phyloP scores from a whole-genome alignment of 2,113 vertebrate species.

The Tetraodon nigroviridis region DNA sequence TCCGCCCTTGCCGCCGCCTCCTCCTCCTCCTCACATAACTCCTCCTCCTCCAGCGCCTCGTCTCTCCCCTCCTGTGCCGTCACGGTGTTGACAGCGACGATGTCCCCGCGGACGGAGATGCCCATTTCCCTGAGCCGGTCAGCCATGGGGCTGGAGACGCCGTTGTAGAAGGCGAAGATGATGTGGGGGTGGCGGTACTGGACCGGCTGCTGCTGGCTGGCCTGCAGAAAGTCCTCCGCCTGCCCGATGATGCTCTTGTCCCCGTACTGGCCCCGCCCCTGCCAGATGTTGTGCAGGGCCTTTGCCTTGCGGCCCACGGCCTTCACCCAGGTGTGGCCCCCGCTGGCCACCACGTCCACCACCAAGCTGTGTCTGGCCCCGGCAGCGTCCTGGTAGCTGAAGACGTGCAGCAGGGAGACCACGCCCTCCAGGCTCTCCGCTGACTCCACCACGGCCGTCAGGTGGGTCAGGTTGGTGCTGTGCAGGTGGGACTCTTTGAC shows the following conservation, averaged over 20 bases:
- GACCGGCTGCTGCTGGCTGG: constrained; percentile 86
- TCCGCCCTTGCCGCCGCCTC: constrained; percentile 54
- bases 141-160: constrained; percentile 89
- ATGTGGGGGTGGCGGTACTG: constrained; percentile 88
- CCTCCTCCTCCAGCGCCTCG: constrained; percentile 29
- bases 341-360: constrained; percentile 90
- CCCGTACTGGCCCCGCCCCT: constrained; percentile 93
- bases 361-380: constrained; percentile 82
- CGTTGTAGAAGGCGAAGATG: constrained; percentile 94
- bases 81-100: constrained; percentile 82
- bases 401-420: constrained; percentile 85
- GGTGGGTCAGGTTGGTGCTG: constrained; percentile 94
- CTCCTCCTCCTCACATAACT: background rate
- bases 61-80: constrained; percentile 40
- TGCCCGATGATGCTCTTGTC: constrained; percentile 89
- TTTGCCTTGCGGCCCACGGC: constrained; percentile 93
- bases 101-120: constrained; percentile 86
- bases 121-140: constrained; percentile 85
- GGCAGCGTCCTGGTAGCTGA: constrained; percentile 77
- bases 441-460: constrained; percentile 86
- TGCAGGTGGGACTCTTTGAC: constrained; percentile 91
- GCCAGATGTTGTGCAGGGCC: constrained; percentile 95
- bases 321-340: constrained; percentile 94
- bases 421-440: constrained; percentile 84
- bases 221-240: constrained; percentile 87